Conservation (phyloP, 2,113 vertebrate genomes). For the Semnornis frantzii region DNA sequence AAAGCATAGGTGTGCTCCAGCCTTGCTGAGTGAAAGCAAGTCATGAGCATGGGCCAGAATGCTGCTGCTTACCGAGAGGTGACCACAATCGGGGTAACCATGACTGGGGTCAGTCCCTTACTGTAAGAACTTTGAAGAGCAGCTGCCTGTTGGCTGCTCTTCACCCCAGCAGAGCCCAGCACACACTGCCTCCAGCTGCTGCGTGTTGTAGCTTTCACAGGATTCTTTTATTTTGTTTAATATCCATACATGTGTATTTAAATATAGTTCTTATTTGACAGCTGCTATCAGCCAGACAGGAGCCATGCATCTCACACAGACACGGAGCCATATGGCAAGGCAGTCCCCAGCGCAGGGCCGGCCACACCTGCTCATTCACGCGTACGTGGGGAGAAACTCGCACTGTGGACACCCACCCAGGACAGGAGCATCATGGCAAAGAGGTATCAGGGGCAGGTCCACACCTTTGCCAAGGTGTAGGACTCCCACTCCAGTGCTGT, state of each 20-base stretch:
- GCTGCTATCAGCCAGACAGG: conserved; percentile 21
- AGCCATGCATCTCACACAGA: neutral
- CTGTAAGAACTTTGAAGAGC: neutral
- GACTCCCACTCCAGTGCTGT: neutral
- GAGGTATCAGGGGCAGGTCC: neutral
- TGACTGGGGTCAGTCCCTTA: neutral
- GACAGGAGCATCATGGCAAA: neutral
- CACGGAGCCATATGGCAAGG: neutral
- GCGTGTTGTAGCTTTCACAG: neutral
- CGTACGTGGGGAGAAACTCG: neutral
- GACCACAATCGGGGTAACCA: neutral
- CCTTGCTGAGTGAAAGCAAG: neutral
- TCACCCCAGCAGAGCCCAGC: neutral
- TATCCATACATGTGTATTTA: conserved; percentile 20
- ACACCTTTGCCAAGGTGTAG: too few relatives aligned
- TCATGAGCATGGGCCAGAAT: neutral
- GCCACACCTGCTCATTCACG: accelerated
- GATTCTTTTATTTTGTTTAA: neutral
- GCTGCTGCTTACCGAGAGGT: neutral
- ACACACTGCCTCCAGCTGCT: neutral
- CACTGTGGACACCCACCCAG: accelerated
- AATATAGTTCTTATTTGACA: conserved; percentile 63
- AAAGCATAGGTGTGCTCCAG: neutral
- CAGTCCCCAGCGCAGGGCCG: accelerated
- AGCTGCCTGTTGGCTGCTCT: neutral